Base-by-base conservation (phyloP, 23 tunicate species). In the Aplidium turbinatum region DNA sequence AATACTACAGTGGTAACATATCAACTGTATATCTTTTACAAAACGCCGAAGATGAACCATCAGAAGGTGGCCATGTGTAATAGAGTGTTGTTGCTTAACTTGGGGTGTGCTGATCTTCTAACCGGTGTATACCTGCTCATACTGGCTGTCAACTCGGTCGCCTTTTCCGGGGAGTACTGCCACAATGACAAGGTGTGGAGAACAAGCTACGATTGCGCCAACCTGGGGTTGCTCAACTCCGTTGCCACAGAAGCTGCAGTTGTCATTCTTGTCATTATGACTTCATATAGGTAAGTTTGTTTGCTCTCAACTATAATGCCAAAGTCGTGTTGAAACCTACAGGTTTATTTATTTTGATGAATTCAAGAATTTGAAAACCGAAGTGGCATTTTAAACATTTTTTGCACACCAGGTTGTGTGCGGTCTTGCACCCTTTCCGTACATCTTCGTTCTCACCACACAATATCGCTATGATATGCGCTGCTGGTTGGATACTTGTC, bases 171-270 rank as follows among this genome's bases (percentile, higher is more conserved):
- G 18, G 56, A 25, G 7, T 78, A 78, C 38, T 78, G 84, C 38
- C 38, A 78, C 27, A 18, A 29, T 16, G 84, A 78, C 67, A 78
- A 78, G 29, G 35, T 54, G 25, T 78, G 84, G 84, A 52, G 84
- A 5, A 66, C 75, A 9, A 68, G 84, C 0, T 19, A 13, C 30
- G 16, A 38, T 32, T 78, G 84, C 53, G 54, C 63, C 4, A 38
- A 54, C 40, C 33, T 68, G 35, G 84, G 84, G 19, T 25, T 55
- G 11, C 76, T 78, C 4, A 47, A 52, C 38, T 36, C 67, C 4
- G 30, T 78, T 36, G 75, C 75, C 0, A 78, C 67, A 22, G 75
- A 66, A 68, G 31, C 75, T n/a, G 70, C 84, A 1, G 75, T 78
- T 1, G 30, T 78, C 3, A 78, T 78, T 4, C 46, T 78, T 6